Base-by-base conservation (phyloP, 2,113 vertebrate genomes). In the Syngnathoides biaculeatus region DNA sequence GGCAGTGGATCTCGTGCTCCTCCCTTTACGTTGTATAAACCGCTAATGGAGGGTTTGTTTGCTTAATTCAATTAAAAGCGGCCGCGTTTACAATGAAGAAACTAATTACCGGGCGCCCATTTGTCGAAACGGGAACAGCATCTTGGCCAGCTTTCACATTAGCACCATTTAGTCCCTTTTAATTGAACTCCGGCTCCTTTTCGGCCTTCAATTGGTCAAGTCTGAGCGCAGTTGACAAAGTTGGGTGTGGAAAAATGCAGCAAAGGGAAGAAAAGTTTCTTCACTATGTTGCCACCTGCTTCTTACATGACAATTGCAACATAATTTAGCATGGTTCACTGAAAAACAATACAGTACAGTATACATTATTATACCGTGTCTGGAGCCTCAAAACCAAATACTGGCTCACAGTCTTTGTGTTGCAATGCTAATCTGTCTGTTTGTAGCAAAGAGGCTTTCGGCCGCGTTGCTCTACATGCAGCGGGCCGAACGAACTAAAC, bases 21-120 rank as follows among this genome's bases (percentile, higher is more conserved):
- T n/a, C 17, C 35, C 35, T 2, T 60, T 35, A 9, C 9, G 35
- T 60, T 12, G 30, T n/a, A 12, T 17, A 71, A 82, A 77, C 20
- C 45, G 20, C 53, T 72, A 45, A 59, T 73, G 30, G 69, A 61
- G n/a, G 12, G 45, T 84, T 74, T 83, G 75, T 62, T 80, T 79
- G 67, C 83, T 80, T 67, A 58, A 81, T 68, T 75, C 48, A 45
- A 71, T 79, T 57, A 76, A 61, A 66, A 76, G 76, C 64, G 30
- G 63, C 78, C 19, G 27, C 82, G 64, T 63, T 35, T 64, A 65
- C 72, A 69, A 75, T 48, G 58, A 66, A 66, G 67, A 77, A 69
- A 63, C 20, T 68, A 78, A 87, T 81, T 61, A 67, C 43, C 52
- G 53, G 59, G 68, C 65, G 65, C 9, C 80, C 66, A 79, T 83